Evolutionary conservation across 1,140 invertebrate species (phyloP).

Genomic region (Calliopsis andreniformis): DNA sequence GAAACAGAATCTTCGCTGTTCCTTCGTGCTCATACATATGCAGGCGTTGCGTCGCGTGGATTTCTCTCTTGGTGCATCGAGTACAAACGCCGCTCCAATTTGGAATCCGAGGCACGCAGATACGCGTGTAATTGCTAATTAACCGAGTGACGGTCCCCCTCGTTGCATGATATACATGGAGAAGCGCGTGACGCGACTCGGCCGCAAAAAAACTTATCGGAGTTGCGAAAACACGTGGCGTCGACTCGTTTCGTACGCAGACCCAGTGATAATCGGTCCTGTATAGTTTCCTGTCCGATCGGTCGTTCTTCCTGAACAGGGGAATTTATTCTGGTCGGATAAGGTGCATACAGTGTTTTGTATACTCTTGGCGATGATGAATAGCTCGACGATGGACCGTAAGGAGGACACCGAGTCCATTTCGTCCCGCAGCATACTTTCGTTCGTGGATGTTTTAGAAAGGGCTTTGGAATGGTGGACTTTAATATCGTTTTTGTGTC

Average conservation of each 20-base stretch:
- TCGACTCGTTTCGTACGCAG: not conserved
- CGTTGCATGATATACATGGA: constrained; percentile 11
- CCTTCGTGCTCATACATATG: not conserved
- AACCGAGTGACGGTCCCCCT: constrained; percentile 40
- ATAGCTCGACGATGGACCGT: too few species aligned
- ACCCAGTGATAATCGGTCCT: not conserved
- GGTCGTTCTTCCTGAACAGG: too few species aligned
- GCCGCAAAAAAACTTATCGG: constrained; percentile 32
- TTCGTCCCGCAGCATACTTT: too few species aligned
- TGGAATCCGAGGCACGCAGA: constrained; percentile 46
- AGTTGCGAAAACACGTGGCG: constrained; percentile 2
- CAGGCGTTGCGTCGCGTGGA: constrained; percentile 8
- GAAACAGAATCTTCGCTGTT: too few species aligned
- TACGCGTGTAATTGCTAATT: constrained; percentile 52
- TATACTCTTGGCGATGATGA: too few species aligned
- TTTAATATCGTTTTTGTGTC: too few species aligned
- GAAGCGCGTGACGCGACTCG: not conserved
- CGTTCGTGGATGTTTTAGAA: too few species aligned
- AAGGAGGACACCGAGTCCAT: too few species aligned
- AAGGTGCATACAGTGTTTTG: too few species aligned
- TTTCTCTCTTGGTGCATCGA: constrained; percentile 32
- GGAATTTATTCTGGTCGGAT: too few species aligned
- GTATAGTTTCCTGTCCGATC: too few species aligned
- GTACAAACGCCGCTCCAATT: constrained; percentile 28
- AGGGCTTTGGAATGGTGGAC: too few species aligned